Percentiles rank a stretch among this genome's conserved stretches.
These are phyloP conservation scores for Brachionus plicatilis DNA, from an alignment of 1,140 invertebrate species.

Conservation along the genomic window DNA sequence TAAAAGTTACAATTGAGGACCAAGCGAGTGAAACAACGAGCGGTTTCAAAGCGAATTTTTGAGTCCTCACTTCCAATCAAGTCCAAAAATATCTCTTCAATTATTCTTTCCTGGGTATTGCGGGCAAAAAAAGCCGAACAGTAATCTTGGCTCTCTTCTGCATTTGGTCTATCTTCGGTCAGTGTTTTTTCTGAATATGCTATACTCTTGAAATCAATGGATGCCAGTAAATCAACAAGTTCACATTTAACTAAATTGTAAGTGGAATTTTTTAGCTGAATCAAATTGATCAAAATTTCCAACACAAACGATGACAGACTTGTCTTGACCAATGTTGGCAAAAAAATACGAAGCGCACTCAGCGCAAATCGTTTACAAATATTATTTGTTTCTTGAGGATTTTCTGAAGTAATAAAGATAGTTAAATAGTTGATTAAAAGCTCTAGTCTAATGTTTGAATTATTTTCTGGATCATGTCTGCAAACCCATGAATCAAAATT, in stretches of 20 bases:
- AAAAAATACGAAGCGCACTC: constrained; percentile 1
- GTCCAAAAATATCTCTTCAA: constrained; percentile 62
- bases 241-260: constrained; percentile 55
- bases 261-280: constrained; percentile 6
- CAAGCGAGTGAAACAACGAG: constrained; percentile 66
- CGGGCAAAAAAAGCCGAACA: background rate
- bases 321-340: constrained; percentile 10
- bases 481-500: constrained; percentile 52
- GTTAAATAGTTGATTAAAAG: background rate
- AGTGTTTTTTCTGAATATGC: constrained; percentile 50
- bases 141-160: constrained; percentile 44
- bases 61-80: constrained; percentile 70
- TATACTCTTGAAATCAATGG: constrained; percentile 59
- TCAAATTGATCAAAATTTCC: constrained; percentile 15
- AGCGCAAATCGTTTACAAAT: constrained; percentile 20
- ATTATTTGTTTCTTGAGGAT: constrained; percentile 16
- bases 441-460: background rate
- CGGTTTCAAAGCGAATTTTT: constrained; percentile 68
- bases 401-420: background rate
- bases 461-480: constrained; percentile 55
- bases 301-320: background rate
- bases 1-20: constrained; percentile 41
- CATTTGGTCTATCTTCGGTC: constrained; percentile 42
- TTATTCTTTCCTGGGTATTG: constrained; percentile 60
- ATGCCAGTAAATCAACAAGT: constrained; percentile 62